Conservation (phyloP, 2,888 invertebrate genomes). For the Drosophila kanekoi region DNA sequence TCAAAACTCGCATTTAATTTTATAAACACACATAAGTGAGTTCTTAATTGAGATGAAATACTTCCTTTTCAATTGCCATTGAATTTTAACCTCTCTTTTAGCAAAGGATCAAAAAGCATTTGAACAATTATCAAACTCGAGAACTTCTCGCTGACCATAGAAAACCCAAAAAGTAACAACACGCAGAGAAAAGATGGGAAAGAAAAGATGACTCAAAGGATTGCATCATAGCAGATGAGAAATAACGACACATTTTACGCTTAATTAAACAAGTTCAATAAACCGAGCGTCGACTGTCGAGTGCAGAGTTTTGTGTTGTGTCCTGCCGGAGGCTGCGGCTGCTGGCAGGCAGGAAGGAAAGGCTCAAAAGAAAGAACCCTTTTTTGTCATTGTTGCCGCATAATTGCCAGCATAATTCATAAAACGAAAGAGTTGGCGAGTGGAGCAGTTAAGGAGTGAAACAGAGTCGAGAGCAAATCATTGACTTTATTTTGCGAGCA, state of each 20-base stretch:
- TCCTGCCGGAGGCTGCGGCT: conserved; percentile 25
- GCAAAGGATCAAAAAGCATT: conserved; percentile 9
- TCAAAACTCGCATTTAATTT: too few species aligned
- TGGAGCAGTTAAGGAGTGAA: conserved; percentile 9
- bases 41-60: neutral
- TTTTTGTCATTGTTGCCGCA: conserved; percentile 66
- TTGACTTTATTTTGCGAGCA: conserved; percentile 73
- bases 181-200: conserved; percentile 21
- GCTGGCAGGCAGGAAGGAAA: conserved; percentile 28
- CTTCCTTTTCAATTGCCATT: neutral
- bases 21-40: too few species aligned
- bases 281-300: conserved; percentile 56
- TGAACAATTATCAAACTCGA: conserved; percentile 15
- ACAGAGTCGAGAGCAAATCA: conserved; percentile 58
- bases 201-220: conserved; percentile 22
- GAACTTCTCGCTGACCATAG: conserved; percentile 8
- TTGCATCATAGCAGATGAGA: conserved; percentile 55
- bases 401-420: conserved; percentile 81
- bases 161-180: conserved; percentile 5
- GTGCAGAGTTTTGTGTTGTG: conserved; percentile 23
- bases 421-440: conserved; percentile 49
- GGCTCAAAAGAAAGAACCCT: conserved; percentile 44
- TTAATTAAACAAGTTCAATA: conserved; percentile 80
- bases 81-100: neutral
- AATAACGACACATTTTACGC: conserved; percentile 73